Evolutionary conservation across 2,888 invertebrate species (phyloP).

Genomic region (Morpho deidamia): DNA sequence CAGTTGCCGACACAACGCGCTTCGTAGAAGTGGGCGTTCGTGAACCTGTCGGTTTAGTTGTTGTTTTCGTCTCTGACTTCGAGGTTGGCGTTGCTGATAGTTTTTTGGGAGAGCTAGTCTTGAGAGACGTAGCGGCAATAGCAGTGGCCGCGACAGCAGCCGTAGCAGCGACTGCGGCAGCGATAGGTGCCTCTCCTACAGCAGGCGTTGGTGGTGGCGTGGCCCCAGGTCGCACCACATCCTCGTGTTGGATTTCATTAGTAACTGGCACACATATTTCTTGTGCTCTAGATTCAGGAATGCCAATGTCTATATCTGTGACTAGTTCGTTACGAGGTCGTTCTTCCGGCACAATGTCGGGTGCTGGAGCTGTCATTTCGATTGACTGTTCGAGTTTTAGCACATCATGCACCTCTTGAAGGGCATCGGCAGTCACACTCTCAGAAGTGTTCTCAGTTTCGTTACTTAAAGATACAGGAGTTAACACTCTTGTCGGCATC

Average conservation of each 20-base stretch:
- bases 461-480: too few species aligned
- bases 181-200: constrained; percentile 33
- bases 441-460: too few species aligned
- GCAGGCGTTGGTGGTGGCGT: constrained; percentile 43
- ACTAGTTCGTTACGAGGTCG: constrained; percentile 49
- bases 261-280: constrained; percentile 72
- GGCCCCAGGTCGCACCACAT: constrained; percentile 38
- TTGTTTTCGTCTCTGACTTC: constrained; percentile 32
- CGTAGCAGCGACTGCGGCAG: constrained; percentile 40
- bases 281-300: constrained; percentile 61
- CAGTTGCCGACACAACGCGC: constrained; percentile 27
- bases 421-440: too few species aligned
- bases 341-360: constrained; percentile 57
- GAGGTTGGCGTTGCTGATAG: constrained; percentile 36
- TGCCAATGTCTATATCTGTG: constrained; percentile 61
- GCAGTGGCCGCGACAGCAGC: constrained; percentile 41
- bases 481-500: too few species aligned
- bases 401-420: constrained; percentile 10
- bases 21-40: constrained; percentile 35
- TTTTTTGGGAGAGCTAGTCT: constrained; percentile 31
- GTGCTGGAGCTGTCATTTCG: constrained; percentile 51
- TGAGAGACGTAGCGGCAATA: constrained; percentile 35
- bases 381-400: constrained; percentile 18
- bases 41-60: constrained; percentile 35
- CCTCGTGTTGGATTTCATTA: constrained; percentile 53